Percentiles rank a stretch among this genome's conserved stretches.
phyloP scores from a whole-genome alignment of 1,140 invertebrate genomes.

The Penaeus chinensis region DNA sequence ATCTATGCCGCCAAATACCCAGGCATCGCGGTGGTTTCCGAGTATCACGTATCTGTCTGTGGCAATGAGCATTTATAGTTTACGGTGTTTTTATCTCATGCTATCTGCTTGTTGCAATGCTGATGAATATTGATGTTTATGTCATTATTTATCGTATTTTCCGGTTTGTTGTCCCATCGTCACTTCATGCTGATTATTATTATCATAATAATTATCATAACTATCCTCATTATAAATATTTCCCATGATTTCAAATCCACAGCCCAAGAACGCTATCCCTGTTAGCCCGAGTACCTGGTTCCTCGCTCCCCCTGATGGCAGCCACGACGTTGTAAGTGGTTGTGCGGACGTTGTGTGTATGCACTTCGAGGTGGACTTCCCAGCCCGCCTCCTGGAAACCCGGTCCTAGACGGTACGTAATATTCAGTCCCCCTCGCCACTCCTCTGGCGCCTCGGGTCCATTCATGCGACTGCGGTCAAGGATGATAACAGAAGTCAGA shows the following conservation, averaged over 20 bases:
- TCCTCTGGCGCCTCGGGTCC: constrained; percentile 64
- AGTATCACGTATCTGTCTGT: constrained; percentile 71
- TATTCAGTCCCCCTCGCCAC: constrained; percentile 69
- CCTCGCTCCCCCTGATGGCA: constrained; percentile 68
- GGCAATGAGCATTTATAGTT: not conserved
- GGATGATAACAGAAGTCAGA: not conserved
- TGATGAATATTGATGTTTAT: not conserved
- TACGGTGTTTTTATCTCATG: not conserved
- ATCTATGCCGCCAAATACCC: constrained; percentile 72
- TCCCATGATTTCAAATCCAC: not conserved
- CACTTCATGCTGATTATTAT: not conserved
- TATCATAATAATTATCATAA: not conserved
- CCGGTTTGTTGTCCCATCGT: not conserved
- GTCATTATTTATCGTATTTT: too few species aligned
- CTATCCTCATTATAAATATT: not conserved
- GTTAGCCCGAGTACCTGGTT: constrained; percentile 66
- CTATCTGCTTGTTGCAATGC: not conserved
- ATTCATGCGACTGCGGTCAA: not conserved
- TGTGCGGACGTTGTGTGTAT: constrained; percentile 63
- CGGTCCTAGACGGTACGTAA: constrained; percentile 69
- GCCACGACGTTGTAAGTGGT: constrained; percentile 70
- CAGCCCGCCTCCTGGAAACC: constrained; percentile 65
- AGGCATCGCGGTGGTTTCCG: constrained; percentile 75
- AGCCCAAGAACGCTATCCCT: not conserved
- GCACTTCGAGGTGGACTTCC: constrained; percentile 60